Evolutionary conservation across 2,888 invertebrate species (phyloP).

Genomic region (Agrenia bidenticulata): DNA sequence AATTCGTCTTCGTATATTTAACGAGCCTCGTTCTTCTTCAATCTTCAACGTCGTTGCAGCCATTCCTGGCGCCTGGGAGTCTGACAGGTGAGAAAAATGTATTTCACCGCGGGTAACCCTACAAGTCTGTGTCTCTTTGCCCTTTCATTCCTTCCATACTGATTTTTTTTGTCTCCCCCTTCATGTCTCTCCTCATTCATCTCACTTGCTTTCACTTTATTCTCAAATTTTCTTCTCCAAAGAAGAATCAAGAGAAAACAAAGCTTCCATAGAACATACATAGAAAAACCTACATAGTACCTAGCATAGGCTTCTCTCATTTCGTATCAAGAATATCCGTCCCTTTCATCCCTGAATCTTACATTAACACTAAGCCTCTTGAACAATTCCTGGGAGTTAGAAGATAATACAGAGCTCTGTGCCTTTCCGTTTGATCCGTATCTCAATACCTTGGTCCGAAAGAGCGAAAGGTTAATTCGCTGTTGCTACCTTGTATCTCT

Average conservation of each 20-base stretch:
- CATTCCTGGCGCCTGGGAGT: constrained; percentile 52
- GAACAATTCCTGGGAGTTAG: too few relatives aligned
- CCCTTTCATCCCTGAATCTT: too few relatives aligned
- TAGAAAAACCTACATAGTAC: too few relatives aligned
- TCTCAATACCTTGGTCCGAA: too few relatives aligned
- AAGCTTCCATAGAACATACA: background rate
- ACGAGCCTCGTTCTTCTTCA: constrained; percentile 44
- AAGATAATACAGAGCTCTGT: too few relatives aligned
- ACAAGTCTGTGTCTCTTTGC: constrained; percentile 26
- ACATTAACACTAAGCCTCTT: too few relatives aligned
- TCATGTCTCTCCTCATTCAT: constrained; percentile 14
- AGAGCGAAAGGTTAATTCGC: too few relatives aligned
- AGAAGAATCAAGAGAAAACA: constrained; percentile 23
- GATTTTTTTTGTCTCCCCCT: constrained; percentile 9
- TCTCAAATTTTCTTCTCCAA: constrained; percentile 6
- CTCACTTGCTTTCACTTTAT: constrained; percentile 9
- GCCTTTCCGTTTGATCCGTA: too few relatives aligned
- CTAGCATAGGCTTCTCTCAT: too few relatives aligned
- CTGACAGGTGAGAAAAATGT: constrained; percentile 52
- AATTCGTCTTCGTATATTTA: constrained; percentile 50
- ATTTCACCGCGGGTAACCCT: constrained; percentile 23
- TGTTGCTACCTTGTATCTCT: too few relatives aligned
- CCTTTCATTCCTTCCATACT: constrained; percentile 4
- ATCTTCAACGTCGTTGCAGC: constrained; percentile 52
- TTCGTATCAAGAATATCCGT: too few relatives aligned